phyloP scores from a whole-genome alignment of 2,888 invertebrate genomes.

The Xylota sylvarum region DNA sequence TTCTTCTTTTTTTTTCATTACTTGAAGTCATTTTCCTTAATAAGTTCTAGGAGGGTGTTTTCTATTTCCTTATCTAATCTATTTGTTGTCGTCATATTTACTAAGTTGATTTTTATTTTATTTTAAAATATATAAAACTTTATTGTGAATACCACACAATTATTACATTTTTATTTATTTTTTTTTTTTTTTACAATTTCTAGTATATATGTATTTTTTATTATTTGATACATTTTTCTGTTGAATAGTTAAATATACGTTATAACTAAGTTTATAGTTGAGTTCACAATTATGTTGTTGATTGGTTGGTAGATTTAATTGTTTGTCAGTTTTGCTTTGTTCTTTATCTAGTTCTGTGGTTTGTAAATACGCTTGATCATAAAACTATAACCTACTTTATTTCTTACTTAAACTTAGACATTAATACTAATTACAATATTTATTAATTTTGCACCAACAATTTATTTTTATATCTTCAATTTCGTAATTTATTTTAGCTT shows the following conservation, averaged over 20 bases:
- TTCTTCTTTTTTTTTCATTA: not conserved
- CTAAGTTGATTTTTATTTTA: constrained; percentile 42
- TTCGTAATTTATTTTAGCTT: constrained; percentile 32
- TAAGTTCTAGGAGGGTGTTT: constrained; percentile 64
- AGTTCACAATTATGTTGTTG: constrained; percentile 67
- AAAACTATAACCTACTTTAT: constrained; percentile 34
- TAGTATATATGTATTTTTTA: constrained; percentile 12
- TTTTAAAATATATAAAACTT: constrained; percentile 71
- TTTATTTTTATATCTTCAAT: constrained; percentile 31
- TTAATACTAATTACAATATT: constrained; percentile 54
- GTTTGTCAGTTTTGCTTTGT: constrained; percentile 33
- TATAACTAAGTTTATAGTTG: constrained; percentile 59
- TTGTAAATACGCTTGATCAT: constrained; percentile 38
- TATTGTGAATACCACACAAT: constrained; percentile 50
- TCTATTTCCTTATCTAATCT: constrained; percentile 52
- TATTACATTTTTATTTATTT: too few species aligned
- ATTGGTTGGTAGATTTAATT: constrained; percentile 61
- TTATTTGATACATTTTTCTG: constrained; percentile 40
- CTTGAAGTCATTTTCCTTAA: constrained; percentile 42
- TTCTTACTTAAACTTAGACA: constrained; percentile 41
- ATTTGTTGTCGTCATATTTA: constrained; percentile 50
- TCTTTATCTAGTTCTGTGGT: constrained; percentile 49
- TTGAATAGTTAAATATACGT: constrained; percentile 51
- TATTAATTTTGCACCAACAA: constrained; percentile 67
- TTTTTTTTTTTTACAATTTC: constrained; percentile 54